Evolutionary conservation across 1,140 invertebrate species (phyloP), one percentile per base, ranked within the genome.

Genomic region (Drosophila chauvacae): DNA sequence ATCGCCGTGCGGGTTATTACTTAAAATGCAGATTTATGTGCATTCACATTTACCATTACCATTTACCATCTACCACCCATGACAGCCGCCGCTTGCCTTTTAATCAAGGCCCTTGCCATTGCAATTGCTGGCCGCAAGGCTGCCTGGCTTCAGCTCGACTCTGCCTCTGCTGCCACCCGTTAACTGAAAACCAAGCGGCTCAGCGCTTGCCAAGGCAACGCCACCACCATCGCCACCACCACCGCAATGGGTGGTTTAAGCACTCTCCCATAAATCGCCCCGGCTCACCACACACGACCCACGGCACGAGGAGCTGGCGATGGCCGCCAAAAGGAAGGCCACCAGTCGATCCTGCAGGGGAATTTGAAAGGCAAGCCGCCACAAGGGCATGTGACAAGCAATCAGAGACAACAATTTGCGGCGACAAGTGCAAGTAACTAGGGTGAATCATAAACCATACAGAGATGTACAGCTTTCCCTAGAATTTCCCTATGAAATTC

Each of bases 1-100:
- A 55, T 37, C 13, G 20, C 33, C 33, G 26, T 75, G 71, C 77
- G 61, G 75, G 75, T 80, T 90, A 84, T 77, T 88, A 84, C 69
- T 88, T 88, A 78, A 90, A 88, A 90, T 88, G 85, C 84, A 88
- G 85, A 88, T 90, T 88, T 90, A 88, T 87, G 84, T 88, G 84
- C 84, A 87, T 87, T 77, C 48, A 77, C 80, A 42, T 56, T 56
- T 56, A 13, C 70, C 83, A 47, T 56, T 56, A 13, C 70, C 83
- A 47, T 20, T 53, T 48, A 48, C 51, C 83, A 37, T 30, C 18
- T 50, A 50, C 51, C 83, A 58, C 50, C 62, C 85, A 57, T 82
- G 79, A 76, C 83, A 87, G 56, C 76, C 65, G 50, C 76, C 65
- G 71, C 53, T 73, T 77, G 81, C 77, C 81, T 85, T 85, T 85